Conservation (phyloP, 2,797 vertebrate genomes). For the Sebastes trivittatus region DNA sequence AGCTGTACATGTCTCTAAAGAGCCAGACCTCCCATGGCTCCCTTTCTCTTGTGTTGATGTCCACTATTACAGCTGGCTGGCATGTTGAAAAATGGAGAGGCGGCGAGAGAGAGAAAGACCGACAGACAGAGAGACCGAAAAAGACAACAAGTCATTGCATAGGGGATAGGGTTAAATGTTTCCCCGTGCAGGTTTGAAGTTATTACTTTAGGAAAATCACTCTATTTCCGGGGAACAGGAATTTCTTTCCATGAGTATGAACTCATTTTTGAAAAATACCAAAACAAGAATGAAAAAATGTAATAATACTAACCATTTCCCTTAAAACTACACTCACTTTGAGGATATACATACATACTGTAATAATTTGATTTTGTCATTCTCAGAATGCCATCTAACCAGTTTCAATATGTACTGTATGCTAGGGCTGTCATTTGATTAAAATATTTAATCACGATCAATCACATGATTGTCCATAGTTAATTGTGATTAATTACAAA, state of each 20-base stretch:
- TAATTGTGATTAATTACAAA: too few species aligned
- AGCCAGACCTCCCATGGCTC: neutral
- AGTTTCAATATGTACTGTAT: neutral
- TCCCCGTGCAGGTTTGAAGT: neutral
- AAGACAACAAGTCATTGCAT: neutral
- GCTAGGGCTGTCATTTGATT: too few species aligned
- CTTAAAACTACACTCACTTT: neutral
- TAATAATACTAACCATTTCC: neutral
- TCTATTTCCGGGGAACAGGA: neutral
- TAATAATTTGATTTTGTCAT: neutral
- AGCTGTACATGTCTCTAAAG: slow-evolving; percentile 25
- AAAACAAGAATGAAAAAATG: neutral
- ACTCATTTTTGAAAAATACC: neutral
- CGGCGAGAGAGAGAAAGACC: neutral
- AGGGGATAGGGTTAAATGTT: neutral
- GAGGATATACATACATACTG: neutral
- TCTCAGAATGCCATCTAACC: neutral
- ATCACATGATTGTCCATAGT: too few species aligned
- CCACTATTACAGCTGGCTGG: slow-evolving; percentile 6
- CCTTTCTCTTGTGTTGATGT: slow-evolving; percentile 16
- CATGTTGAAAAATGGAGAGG: neutral
- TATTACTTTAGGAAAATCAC: neutral
- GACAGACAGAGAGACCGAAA: neutral
- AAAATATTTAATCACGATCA: too few species aligned
- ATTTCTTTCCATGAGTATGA: neutral